Percentiles rank a stretch among this genome's conserved stretches.
Evolutionary conservation across 2,888 invertebrate genomes (phyloP).

Genomic region (Dioctria rufipes): DNA sequence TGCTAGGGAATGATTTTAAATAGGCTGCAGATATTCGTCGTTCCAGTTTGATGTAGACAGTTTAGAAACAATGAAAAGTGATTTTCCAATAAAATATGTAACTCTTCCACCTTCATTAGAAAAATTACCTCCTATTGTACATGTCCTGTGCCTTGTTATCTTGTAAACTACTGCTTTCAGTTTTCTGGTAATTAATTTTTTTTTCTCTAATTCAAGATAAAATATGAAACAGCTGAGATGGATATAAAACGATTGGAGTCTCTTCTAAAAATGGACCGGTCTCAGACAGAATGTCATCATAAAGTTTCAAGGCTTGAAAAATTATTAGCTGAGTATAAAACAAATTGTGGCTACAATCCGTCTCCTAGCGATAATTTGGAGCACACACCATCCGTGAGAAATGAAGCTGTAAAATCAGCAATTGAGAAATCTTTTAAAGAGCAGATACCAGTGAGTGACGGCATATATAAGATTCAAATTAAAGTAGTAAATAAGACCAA

Average conservation of each 20-base stretch:
- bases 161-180: no score
- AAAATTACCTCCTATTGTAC: no score
- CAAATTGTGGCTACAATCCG: constrained; percentile 60
- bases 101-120: no score
- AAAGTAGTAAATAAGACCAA: constrained; percentile 66
- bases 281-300: constrained; percentile 13
- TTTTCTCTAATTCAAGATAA: constrained; percentile 1
- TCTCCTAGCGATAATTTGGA: constrained; percentile 35
- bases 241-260: constrained; percentile 67
- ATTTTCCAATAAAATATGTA: no score
- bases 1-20: no score
- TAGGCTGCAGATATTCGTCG: no score
- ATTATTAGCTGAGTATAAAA: constrained; percentile 60
- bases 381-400: constrained; percentile 20
- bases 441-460: constrained; percentile 70
- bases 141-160: no score
- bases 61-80: no score
- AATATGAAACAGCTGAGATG: constrained; percentile 44
- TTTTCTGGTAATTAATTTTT: no score
- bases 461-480: constrained; percentile 69
- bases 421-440: constrained; percentile 68
- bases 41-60: no score
- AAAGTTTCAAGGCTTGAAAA: constrained; percentile 54
- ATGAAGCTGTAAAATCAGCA: constrained; percentile 26
- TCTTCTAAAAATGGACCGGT: constrained; percentile 62